Conservation (phyloP, 1,140 invertebrate species). For the Lasaia peninsularis region DNA sequence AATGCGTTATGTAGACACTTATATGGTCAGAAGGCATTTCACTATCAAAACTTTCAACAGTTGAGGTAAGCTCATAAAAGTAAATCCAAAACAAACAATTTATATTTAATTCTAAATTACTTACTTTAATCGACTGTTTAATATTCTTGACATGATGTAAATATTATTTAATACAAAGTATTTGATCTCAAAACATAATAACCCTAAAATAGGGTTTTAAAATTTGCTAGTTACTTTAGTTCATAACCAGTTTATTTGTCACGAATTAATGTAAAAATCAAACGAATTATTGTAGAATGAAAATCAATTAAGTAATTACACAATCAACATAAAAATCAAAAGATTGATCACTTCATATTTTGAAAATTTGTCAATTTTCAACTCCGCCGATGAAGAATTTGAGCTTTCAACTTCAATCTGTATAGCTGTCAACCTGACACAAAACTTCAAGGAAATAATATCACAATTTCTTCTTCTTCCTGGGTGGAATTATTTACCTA, state of each 20-base stretch:
- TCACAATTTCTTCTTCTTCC: no score
- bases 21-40: no score
- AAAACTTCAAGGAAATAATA: no score
- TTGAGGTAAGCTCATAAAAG: no score
- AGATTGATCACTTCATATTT: conserved; percentile 67
- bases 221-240: conserved; percentile 33
- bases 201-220: conserved; percentile 32
- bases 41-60: no score
- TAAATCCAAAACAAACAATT: no score
- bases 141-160: conserved; percentile 66
- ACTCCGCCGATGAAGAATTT: conserved; percentile 25
- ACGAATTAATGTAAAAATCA: conserved; percentile 36
- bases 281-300: conserved; percentile 35
- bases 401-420: conserved; percentile 46
- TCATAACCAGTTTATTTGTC: conserved; percentile 60
- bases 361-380: conserved; percentile 58
- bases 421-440: no score
- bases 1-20: no score
- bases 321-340: conserved; percentile 65
- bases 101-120: neutral
- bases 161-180: conserved; percentile 15
- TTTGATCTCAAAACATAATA: conserved; percentile 45
- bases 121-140: conserved; percentile 66
- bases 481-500: no score
- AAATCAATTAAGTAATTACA: conserved; percentile 52